Base-by-base conservation (phyloP, 2,888 invertebrate genomes). In the Augiades crinisus region DNA sequence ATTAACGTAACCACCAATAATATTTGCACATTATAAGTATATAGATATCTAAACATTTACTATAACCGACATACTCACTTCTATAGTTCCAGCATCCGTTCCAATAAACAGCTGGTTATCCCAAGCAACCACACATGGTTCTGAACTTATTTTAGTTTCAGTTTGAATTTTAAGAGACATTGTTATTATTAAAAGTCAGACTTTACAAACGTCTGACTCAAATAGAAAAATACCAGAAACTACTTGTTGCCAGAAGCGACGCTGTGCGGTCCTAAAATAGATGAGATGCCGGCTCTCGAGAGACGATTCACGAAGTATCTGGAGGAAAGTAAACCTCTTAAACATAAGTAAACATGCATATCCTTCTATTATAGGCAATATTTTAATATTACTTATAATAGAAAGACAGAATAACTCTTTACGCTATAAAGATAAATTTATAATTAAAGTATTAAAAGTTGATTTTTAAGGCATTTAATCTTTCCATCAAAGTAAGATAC, bases 121-220 rank as follows among this genome's bases (percentile, higher is more conserved):
- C 81, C 78, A 88, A 40, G 78, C 73, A 21, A 80, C 59, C 12
- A 87, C 79, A 67, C 79, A 81, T 1, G 89, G 86, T 54, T 85
- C 87, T 0, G 78, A 75, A 17, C 78, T 80, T 13, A 86, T 51
- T 67, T 78, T 81, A 2, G 62, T 58, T 68, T 88, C 84, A 22
- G 53, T 52, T 53, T 73, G 77, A 54, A 85, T 62, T 63, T 72
- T 74, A 30, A 89, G 60, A 46, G 80, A 63, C 88, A 89, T 89
- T 14, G 17, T 40, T 53, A 16, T 10, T 52, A 55, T 54, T 16
- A 47, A 36, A 10, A 4, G 10, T 44, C 47, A 55, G n/a, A 56
- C 47, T 54, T 55, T 51, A 14, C 14, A 34, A 40, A 27, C 70
- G 70, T 66, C 54, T 55, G 51, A 51, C 45, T 44, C 58, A 52